Conservation (phyloP, 2,113 vertebrate species). For the Ginglymostoma cirratum region DNA sequence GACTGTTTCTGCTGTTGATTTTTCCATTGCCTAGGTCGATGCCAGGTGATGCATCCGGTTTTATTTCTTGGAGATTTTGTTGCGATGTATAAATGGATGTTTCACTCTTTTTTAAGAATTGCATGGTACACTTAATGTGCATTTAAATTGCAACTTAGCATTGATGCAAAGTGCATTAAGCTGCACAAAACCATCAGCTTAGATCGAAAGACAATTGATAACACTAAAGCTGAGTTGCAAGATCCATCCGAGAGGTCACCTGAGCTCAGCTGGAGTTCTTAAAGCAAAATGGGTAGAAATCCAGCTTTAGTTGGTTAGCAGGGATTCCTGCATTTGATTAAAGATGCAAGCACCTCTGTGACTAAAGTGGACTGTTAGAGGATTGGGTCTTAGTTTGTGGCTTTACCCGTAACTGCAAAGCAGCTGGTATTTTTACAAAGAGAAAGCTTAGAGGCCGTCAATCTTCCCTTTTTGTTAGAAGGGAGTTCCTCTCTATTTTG, state of each 20-base stretch:
- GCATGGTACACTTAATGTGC: background rate
- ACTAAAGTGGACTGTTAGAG: background rate
- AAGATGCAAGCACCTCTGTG: background rate
- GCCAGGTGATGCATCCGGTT: no score
- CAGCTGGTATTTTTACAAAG: slow-evolving; percentile 66
- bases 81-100: background rate
- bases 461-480: slow-evolving; percentile 60
- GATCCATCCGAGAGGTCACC: background rate
- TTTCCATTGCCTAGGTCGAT: no score
- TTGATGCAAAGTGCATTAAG: background rate
- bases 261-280: background rate
- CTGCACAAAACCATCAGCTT: background rate
- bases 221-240: background rate
- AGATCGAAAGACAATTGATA: background rate
- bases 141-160: no score
- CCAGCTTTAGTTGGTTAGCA: background rate
- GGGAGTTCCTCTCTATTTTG: slow-evolving; percentile 55
- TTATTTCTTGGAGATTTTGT: background rate
- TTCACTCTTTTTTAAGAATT: background rate
- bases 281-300: background rate
- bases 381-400: background rate
- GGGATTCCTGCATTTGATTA: background rate
- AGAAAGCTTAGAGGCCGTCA: slow-evolving; percentile 58
- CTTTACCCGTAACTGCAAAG: slow-evolving; percentile 42
- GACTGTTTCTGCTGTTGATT: no score